Evolutionary conservation across 1,140 invertebrate genomes (phyloP).

Genomic region (Drosophila teissieri): DNA sequence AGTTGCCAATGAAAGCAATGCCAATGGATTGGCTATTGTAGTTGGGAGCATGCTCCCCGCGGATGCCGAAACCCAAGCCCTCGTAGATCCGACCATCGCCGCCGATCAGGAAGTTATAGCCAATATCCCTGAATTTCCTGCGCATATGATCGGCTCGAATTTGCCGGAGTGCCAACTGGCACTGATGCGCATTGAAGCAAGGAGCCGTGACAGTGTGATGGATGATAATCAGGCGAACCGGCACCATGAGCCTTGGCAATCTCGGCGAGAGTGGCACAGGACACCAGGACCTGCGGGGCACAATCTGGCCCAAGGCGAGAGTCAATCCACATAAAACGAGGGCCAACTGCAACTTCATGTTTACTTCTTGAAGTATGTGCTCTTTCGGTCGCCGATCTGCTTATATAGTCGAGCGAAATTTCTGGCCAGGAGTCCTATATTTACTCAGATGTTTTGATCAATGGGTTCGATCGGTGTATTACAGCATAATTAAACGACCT

Average conservation of each 20-base stretch:
- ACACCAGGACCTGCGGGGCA: constrained; percentile 30
- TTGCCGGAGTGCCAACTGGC: constrained; percentile 85
- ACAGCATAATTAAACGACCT: constrained; percentile 23
- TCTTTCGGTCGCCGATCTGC: background rate
- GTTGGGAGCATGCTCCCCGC: constrained; percentile 88
- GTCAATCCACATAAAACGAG: constrained; percentile 1
- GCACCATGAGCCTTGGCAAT: constrained; percentile 18
- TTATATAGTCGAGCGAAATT: constrained; percentile 23
- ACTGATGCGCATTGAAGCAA: constrained; percentile 64
- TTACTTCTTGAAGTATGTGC: background rate
- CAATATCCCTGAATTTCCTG: constrained; percentile 88
- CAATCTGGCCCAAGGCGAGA: constrained; percentile 28
- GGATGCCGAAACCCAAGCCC: constrained; percentile 87
- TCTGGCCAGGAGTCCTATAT: constrained; percentile 13
- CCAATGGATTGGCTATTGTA: constrained; percentile 89
- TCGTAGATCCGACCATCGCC: constrained; percentile 85
- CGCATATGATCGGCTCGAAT: constrained; percentile 88
- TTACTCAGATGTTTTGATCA: constrained; percentile 40
- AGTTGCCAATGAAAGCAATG: constrained; percentile 87
- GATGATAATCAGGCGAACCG: constrained; percentile 29
- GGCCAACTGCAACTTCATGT: constrained; percentile 31
- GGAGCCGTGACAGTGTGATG: constrained; percentile 42
- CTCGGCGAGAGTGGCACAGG: constrained; percentile 29
- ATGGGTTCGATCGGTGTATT: constrained; percentile 23
- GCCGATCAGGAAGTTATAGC: constrained; percentile 87